These are phyloP conservation scores for Eilema sororculum DNA, from an alignment of 2,888 invertebrate genomes.

Conservation along the genomic window DNA sequence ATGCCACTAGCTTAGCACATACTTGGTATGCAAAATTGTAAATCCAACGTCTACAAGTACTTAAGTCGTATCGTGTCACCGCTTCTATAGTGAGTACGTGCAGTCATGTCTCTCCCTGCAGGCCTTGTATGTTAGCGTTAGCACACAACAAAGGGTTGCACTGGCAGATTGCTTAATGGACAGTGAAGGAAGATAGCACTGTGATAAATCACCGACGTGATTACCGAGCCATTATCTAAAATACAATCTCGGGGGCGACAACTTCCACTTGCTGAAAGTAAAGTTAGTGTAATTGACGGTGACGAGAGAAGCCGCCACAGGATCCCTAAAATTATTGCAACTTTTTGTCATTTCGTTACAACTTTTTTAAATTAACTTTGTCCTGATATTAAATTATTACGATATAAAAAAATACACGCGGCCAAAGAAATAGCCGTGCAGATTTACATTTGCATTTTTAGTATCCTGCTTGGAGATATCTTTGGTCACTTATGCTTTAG, in stretches of 20 bases:
- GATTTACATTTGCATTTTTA: no score
- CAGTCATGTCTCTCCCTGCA: slow-evolving; percentile 25
- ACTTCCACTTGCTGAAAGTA: slow-evolving; percentile 63
- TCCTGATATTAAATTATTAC: not conserved
- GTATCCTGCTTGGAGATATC: no score
- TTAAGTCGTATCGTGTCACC: slow-evolving; percentile 27
- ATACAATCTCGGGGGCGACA: slow-evolving; percentile 83
- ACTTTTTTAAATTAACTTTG: not conserved
- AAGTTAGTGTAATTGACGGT: slow-evolving; percentile 79
- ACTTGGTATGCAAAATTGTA: not conserved
- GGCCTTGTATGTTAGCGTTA: slow-evolving; percentile 37
- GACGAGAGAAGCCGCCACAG: slow-evolving; percentile 45
- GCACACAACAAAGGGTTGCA: slow-evolving; percentile 79
- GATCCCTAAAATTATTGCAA: slow-evolving; percentile 34
- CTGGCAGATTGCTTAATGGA: slow-evolving; percentile 84
- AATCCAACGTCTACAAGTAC: not conserved
- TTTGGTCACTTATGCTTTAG: no score
- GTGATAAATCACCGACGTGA: slow-evolving; percentile 86
- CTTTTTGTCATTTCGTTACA: slow-evolving; percentile 16
- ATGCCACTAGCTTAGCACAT: no score
- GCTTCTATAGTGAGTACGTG: slow-evolving; percentile 32
- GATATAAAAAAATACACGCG: not conserved
- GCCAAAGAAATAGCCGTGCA: no score
- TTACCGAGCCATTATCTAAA: slow-evolving; percentile 85
- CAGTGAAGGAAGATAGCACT: slow-evolving; percentile 85